Percentiles rank a stretch among this genome's conserved stretches.
Evolutionary conservation across 2,113 vertebrate genomes (phyloP).

Genomic region (Micronycteris hirsuta): DNA sequence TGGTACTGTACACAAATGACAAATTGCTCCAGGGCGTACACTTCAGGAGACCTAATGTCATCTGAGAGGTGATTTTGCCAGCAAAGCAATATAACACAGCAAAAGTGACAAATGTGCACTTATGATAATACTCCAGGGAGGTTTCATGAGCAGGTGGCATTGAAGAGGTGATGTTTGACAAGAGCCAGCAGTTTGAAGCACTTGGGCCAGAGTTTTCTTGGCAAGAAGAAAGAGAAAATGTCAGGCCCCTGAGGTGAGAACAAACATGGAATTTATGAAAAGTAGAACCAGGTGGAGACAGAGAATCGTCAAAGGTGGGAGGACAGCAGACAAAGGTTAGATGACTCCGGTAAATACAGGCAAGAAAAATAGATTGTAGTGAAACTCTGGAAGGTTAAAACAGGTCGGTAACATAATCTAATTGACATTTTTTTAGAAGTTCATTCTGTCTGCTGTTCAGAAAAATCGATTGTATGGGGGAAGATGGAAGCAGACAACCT

Average conservation of each 20-base stretch:
- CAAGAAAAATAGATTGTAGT: not conserved
- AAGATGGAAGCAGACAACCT: not conserved
- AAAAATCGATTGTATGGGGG: not conserved
- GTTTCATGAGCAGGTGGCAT: not conserved
- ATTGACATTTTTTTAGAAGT: slow-evolving; percentile 56
- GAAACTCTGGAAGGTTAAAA: not conserved
- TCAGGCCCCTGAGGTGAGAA: not conserved
- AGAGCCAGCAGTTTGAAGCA: not conserved
- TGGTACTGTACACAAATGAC: not conserved
- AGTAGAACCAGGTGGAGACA: not conserved
- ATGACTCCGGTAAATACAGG: not conserved
- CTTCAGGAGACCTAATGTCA: not conserved
- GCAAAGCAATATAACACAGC: not conserved
- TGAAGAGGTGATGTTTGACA: not conserved
- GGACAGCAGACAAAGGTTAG: not conserved
- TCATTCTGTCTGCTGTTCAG: not conserved
- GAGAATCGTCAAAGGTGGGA: not conserved
- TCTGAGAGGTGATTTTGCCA: not conserved
- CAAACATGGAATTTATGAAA: not conserved
- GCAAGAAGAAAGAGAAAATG: not conserved
- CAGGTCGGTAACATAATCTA: not conserved
- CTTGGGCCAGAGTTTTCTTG: not conserved
- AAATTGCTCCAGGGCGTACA: not conserved
- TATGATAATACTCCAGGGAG: not conserved
- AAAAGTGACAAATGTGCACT: not conserved